phyloP scores from a whole-genome alignment of 2,113 vertebrate species.

The Salminus brasiliensis region DNA sequence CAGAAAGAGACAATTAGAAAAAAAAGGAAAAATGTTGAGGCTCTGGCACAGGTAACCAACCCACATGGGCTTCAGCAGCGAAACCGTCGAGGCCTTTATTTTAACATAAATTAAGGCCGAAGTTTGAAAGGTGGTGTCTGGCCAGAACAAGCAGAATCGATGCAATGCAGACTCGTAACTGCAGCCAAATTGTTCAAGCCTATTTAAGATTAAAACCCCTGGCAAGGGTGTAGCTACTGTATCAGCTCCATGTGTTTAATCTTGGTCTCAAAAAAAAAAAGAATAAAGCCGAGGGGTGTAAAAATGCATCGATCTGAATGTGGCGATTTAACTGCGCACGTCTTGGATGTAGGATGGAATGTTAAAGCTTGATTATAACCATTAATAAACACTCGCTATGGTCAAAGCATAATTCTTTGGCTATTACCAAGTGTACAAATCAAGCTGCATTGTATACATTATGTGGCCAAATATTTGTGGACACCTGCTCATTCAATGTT shows the following conservation, averaged over 20 bases:
- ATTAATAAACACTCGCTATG: too few relatives aligned
- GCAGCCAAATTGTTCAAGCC: not conserved
- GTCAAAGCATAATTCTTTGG: too few relatives aligned
- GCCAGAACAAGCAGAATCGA: slow-evolving; percentile 1
- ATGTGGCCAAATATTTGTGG: too few relatives aligned
- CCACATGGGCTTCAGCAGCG: slow-evolving; percentile 48
- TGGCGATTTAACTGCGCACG: too few relatives aligned
- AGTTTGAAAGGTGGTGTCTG: slow-evolving; percentile 32
- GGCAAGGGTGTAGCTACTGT: not conserved
- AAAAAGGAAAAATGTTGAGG: slow-evolving; percentile 37
- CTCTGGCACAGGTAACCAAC: slow-evolving; percentile 28
- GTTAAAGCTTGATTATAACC: too few relatives aligned
- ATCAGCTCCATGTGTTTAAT: slow-evolving; percentile 8
- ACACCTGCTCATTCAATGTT: too few relatives aligned
- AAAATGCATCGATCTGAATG: too few relatives aligned
- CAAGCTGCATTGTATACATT: too few relatives aligned
- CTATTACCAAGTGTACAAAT: too few relatives aligned
- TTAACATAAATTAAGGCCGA: slow-evolving; percentile 10
- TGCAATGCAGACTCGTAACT: not conserved
- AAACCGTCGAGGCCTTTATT: slow-evolving; percentile 14
- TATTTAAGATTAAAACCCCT: slow-evolving; percentile 2
- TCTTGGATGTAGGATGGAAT: too few relatives aligned
- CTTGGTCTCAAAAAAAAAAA: too few relatives aligned
- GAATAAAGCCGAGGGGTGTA: too few relatives aligned
- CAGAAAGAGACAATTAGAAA: slow-evolving; percentile 59